Base-by-base conservation (phyloP, 2,888 invertebrate species). In the Bursaphelenchus okinawaensis region DNA sequence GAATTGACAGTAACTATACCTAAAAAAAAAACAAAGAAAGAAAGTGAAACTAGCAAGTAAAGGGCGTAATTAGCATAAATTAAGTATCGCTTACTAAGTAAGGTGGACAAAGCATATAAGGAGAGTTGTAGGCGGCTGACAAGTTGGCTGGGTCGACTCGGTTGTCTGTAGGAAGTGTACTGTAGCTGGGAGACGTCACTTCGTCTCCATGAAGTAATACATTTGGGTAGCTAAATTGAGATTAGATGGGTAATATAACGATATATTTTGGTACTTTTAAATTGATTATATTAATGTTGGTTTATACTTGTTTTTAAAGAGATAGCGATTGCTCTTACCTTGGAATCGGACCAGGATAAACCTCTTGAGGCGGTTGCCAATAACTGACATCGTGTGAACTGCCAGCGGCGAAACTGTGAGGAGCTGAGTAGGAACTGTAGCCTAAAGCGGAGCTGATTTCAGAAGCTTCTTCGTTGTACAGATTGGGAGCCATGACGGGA, bases 161-260 rank as follows among this genome's bases (percentile, higher is more conserved):
- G 40, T n/a, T 52, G 19, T 59, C 60, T 9, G 60, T 50, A 20
- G 51, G 3, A 9, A 59, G 16, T 16, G 24, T 24, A 16, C 16
- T 31, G 4, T 59, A 59, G 28, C 12, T 27, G 50, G 60, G 60
- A 4, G 60, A 59, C 12, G 24, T 55, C 60, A 55, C 60, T 40
- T 59, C 60, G 4, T 16, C 27, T 24, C 26, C 27, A n/a, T 22
- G 29, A 9, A 56, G 26, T 4, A 56, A 4, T 55, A 31, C 60
- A 27, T 40, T 59, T 16, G 57, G 7, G 19, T 56, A 56, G 50
- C 57, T 56, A 20, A 56, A 56, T n/a, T n/a, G n/a, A n/a, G n/a
- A n/a, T n/a, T n/a, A n/a, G n/a, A n/a, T n/a, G n/a, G n/a, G n/a
- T n/a, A n/a, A n/a, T n/a, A n/a, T n/a, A n/a, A n/a, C n/a, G n/a